These are phyloP conservation scores for Riparia riparia DNA, from an alignment of 2,113 vertebrate species.

Conservation along the genomic window DNA sequence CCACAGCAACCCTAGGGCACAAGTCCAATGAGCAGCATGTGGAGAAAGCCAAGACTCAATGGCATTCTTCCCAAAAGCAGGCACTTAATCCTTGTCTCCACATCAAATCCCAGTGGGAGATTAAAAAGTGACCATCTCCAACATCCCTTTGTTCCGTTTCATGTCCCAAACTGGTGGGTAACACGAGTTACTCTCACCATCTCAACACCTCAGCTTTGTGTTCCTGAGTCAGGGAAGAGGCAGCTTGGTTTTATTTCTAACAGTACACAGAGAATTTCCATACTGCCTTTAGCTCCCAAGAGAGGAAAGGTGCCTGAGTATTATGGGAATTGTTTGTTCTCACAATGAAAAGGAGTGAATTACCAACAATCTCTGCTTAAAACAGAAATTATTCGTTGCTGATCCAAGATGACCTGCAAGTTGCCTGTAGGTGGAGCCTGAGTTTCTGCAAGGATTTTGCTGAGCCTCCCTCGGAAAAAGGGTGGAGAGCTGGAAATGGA, in stretches of 20 bases:
- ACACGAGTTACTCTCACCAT: not conserved
- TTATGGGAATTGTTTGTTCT: not conserved
- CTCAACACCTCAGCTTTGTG: not conserved
- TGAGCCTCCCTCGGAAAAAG: not conserved
- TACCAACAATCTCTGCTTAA: not conserved
- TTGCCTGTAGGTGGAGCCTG: conserved; percentile 50
- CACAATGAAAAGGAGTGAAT: not conserved
- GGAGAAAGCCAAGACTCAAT: not conserved
- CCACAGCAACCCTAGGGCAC: rapidly evolving
- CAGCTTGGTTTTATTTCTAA: not conserved
- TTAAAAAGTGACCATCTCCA: not conserved
- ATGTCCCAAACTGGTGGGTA: rapidly evolving
- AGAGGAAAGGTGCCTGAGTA: not conserved
- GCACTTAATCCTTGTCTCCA: not conserved
- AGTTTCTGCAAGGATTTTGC: not conserved
- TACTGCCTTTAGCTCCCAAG: not conserved
- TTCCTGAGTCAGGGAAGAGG: not conserved
- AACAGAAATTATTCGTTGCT: not conserved
- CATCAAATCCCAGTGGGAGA: not conserved
- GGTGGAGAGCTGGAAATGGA: conserved; percentile 14
- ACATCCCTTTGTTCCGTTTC: rapidly evolving
- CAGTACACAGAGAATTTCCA: not conserved
- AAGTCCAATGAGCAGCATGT: rapidly evolving
- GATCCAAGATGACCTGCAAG: conserved; percentile 2
- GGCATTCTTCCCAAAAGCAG: not conserved